These are phyloP conservation scores for Lithophane semibrunnea DNA, from an alignment of 2,888 invertebrate genomes.

Conservation along the genomic window DNA sequence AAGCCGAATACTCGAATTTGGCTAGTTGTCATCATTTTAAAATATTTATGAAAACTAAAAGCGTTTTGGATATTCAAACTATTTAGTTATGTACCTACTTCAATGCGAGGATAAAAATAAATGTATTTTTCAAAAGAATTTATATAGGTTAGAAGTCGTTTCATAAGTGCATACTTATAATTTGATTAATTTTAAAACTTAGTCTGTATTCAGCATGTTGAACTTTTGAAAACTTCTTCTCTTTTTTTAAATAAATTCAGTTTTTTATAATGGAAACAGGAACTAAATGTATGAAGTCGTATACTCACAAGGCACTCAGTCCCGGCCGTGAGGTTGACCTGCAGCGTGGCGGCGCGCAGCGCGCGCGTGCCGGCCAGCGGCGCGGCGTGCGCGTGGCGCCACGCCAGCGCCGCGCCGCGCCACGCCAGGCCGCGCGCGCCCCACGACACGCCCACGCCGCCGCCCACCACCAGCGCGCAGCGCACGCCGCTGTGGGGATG, in stretches of 20 bases:
- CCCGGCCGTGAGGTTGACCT: constrained; percentile 96
- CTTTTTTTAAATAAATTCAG: not conserved
- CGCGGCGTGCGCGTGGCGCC: constrained; percentile 92
- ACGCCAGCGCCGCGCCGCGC: constrained; percentile 91
- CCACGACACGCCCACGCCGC: constrained; percentile 88
- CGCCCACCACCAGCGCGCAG: constrained; percentile 85
- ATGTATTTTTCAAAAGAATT: not conserved
- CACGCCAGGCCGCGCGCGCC: constrained; percentile 90
- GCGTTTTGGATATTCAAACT: not conserved
- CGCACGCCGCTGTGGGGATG: constrained; percentile 77
- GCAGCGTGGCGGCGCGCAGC: constrained; percentile 95
- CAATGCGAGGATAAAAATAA: not conserved
- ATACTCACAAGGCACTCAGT: constrained; percentile 95
- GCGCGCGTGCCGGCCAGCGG: constrained; percentile 76
- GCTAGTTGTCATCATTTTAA: constrained; percentile 87
- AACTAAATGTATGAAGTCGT: not conserved
- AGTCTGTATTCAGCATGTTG: not conserved
- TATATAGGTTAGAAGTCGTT: not conserved
- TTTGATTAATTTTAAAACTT: not conserved
- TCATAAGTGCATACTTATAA: not conserved
- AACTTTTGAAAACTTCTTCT: not conserved
- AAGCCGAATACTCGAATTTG: constrained; percentile 89
- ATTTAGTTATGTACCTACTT: no score
- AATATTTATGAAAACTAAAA: not conserved
- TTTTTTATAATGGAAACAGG: not conserved